Evolutionary conservation across 2,888 invertebrate species (phyloP), one percentile per base, ranked within the genome.

Genomic region (Coremacera marginata): DNA sequence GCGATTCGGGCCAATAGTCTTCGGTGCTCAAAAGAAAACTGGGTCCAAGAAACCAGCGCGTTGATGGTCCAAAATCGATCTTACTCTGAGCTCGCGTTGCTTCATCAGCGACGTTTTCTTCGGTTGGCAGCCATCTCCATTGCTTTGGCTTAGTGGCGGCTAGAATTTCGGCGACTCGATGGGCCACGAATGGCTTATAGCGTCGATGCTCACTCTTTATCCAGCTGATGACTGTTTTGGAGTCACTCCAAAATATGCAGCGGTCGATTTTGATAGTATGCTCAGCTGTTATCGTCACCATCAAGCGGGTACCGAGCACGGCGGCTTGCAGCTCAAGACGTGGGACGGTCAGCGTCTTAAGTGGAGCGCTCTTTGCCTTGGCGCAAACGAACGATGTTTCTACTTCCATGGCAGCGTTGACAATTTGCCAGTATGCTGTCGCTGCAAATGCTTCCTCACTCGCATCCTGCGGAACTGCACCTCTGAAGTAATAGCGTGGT

Each of bases 271-370:
- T 19, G 11, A 77, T 0, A 0, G 31, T 3, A 34, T 77, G 71
- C 22, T 78, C 60, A 57, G 71, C 73, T 3, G 52, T 51, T 44
- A 70, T 76, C 11, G 52, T 74, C 3, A n/a, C 11, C 70, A 70
- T 63, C 11, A 80, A 19, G 9, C 80, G 81, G 14, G 60, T 57
- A 9, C 79, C 79, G 3, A 79, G 60, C 11, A 80, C 76, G 14
- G 80, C 81, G 5, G 78, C 81, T 75, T 77, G 78, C 5, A 80
- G 65, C 44, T 79, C 80, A 5, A 80, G 71, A 9, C 78, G 75
- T n/a, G 81, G 79, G 14, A 80, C 70, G 0, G 80, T 78, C 63
- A 80, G 67, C 25, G 51, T 49, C 37, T 74, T 79, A 27, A 60
- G 19, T 16, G 80, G 80, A 7, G 80, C 80, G 27, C 77, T 77